Evolutionary conservation across 2,797 vertebrate genomes (phyloP).

Genomic region (Leucoraja ocellata): DNA sequence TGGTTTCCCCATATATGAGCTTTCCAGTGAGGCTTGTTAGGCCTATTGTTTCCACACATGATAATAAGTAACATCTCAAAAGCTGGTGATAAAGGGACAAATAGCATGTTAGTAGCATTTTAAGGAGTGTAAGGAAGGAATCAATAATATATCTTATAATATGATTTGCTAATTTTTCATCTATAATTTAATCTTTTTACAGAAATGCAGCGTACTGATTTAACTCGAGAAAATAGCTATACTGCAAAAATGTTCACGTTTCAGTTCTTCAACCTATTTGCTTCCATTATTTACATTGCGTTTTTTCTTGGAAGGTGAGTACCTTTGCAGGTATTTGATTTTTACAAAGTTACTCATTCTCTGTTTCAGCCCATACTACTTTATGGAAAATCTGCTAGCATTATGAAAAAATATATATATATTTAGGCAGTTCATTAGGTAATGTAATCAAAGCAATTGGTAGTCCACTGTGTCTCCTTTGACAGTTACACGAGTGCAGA

Average conservation of each 20-base stretch:
- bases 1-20: too few species aligned
- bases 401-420: not conserved
- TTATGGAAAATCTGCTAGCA: not conserved
- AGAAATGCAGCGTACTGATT: conserved; percentile 77
- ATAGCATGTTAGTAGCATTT: not conserved
- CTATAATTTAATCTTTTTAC: conserved; percentile 26
- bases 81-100: not conserved
- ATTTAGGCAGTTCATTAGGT: not conserved
- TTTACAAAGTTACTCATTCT: not conserved
- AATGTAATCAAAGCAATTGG: not conserved
- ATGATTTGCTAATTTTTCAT: not conserved
- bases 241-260: conserved; percentile 86
- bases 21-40: too few species aligned
- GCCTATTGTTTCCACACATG: too few species aligned
- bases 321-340: not conserved
- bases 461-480: not conserved
- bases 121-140: not conserved
- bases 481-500: not conserved
- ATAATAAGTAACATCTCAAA: not conserved
- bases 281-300: conserved; percentile 83
- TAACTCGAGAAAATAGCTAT: conserved; percentile 74
- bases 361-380: not conserved
- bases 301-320: conserved; percentile 90
- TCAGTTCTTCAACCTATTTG: conserved; percentile 90
- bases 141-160: not conserved